Evolutionary conservation across 37 sponge, comb jelly and placozoan species (phyloP), one percentile per base, ranked within the genome.

Genomic region (Aplysina aerophoba): DNA sequence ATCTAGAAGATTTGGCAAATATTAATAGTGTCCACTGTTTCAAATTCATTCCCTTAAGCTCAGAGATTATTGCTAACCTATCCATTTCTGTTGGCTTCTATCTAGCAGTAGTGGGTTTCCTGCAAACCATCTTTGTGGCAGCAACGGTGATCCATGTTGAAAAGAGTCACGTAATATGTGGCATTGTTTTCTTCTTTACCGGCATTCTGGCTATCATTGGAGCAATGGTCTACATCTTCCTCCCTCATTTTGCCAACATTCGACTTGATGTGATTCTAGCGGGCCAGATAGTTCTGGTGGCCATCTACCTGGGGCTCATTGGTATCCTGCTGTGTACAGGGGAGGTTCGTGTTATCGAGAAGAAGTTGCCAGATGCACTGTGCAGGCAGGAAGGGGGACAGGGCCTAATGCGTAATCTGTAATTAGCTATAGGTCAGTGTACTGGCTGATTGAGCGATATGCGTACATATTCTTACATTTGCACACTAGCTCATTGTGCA

Each of bases 51-150:
- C 62, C 58, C 24, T 86, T 90, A 73, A 86, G 83, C 4, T 34
- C 50, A 14, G 79, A 85, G 50, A 30, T 86, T 55, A 81, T 90
- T 14, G n/a, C 82, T 33, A 64, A 60, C 56, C 77, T 90, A 24
- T 57, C 85, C 15, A 28, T 78, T 13, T 39, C 90, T 0, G 69
- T 90, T 71, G 90, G 82, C 50, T 86, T 90, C 83, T 85, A 81
- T 33, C 82, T 90, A 0, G 77, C 83, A 22, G 74, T 66, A 11
- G 83, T 86, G n/a, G 33, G 27, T 4, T 85, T 75, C 78, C 83
- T 90, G 58, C 39, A 54, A 17, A 40, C 33, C 36, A 65, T 61
- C 22, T 90, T 90, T 39, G 22, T 59, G 0, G 59, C 75, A 15
- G 77, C 79, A 24, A 73, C 55, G 31, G 36, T 77, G 0, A 62